Percentiles rank a stretch among this genome's conserved stretches.
These are phyloP conservation scores for Rhodeus uyekii DNA, from an alignment of 2,797 vertebrate species.

Conservation along the genomic window DNA sequence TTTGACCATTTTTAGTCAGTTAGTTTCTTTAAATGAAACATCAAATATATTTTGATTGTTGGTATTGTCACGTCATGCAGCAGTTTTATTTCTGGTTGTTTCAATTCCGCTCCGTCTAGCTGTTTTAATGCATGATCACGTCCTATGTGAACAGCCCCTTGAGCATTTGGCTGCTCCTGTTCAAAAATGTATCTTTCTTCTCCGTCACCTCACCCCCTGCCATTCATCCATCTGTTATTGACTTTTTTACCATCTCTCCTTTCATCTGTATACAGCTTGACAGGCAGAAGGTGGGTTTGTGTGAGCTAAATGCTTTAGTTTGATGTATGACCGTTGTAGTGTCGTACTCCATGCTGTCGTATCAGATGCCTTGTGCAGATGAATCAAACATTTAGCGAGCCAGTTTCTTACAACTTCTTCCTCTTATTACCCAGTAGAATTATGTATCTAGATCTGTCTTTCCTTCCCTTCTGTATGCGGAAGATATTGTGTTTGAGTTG, in stretches of 20 bases:
- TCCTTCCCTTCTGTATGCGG: neutral
- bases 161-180: neutral
- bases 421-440: neutral
- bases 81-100: neutral
- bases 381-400: slow-evolving; percentile 12
- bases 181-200: neutral
- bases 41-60: neutral
- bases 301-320: slow-evolving; percentile 12
- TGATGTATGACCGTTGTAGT: slow-evolving; percentile 14
- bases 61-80: neutral
- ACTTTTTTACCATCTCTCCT: slow-evolving; percentile 36
- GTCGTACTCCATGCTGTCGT: neutral
- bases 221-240: slow-evolving; percentile 33
- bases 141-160: neutral
- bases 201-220: neutral
- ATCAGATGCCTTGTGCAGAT: neutral
- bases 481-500: neutral
- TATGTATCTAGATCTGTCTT: neutral
- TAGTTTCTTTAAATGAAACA: neutral
- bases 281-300: slow-evolving; percentile 68
- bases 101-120: neutral
- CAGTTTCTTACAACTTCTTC: neutral
- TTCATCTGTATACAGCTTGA: slow-evolving; percentile 53
- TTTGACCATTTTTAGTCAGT: neutral
- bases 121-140: neutral